Conservation (phyloP, 2,797 vertebrate genomes). For the Saxicola maurus region DNA sequence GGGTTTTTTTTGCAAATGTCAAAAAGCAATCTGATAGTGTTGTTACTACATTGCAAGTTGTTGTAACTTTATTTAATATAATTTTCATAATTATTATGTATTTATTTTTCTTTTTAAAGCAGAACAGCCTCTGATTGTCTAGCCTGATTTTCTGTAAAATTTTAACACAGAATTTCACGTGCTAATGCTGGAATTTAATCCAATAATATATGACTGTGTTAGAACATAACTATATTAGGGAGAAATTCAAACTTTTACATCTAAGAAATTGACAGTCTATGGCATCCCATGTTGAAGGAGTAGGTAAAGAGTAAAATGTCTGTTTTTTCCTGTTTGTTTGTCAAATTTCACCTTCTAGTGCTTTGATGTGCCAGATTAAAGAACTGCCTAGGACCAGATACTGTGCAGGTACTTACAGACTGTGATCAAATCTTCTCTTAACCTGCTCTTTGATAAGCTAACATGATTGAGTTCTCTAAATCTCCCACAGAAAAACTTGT, state of each 20-base stretch:
- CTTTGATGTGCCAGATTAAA: constrained; percentile 45
- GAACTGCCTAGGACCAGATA: neutral
- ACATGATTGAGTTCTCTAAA: constrained; percentile 1
- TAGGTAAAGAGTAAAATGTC: neutral
- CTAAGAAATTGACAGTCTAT: neutral
- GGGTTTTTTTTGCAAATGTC: neutral
- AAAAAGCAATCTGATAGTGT: neutral
- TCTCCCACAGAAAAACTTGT: neutral
- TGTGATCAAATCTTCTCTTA: constrained; percentile 33
- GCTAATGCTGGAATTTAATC: neutral
- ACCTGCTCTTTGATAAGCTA: constrained; percentile 29
- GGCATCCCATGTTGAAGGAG: neutral
- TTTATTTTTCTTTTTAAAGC: constrained; percentile 4
- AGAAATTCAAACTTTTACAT: neutral
- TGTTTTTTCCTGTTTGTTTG: neutral
- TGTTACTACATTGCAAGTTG: neutral
- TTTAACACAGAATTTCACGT: neutral
- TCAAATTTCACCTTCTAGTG: neutral
- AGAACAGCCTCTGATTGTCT: neutral
- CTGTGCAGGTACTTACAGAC: neutral
- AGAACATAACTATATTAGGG: neutral
- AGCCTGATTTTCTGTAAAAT: neutral
- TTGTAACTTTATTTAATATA: neutral
- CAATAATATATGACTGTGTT: neutral
- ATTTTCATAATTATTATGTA: neutral